These are phyloP conservation scores for Paragorgia papillata DNA, from an alignment of 92 coral and sea anemone genomes.

Conservation along the genomic window DNA sequence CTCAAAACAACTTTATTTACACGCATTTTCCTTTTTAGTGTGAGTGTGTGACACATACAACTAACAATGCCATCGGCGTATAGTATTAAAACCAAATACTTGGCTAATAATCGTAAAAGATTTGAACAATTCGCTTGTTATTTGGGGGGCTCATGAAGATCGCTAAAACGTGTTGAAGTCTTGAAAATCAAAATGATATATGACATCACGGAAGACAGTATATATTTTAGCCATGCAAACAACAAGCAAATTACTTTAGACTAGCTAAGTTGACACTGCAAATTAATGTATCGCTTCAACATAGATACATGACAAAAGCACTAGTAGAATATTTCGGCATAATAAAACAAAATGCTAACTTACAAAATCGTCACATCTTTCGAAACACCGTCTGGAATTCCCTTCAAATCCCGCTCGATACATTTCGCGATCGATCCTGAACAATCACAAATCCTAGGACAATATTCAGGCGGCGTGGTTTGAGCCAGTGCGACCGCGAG, in stretches of 20 bases:
- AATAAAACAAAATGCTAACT: neutral
- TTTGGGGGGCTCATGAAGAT: neutral
- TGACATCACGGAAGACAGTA: conserved; percentile 12
- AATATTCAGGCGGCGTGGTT: neutral
- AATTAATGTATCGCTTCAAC: conserved; percentile 23
- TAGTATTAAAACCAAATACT: too few species aligned
- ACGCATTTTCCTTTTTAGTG: too few species aligned
- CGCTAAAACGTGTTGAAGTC: conserved; percentile 8
- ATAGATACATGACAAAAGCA: conserved; percentile 8
- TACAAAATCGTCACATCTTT: conserved; percentile 37
- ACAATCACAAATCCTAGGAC: conserved; percentile 29
- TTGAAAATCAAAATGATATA: conserved; percentile 19
- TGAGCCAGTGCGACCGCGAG: conserved; percentile 6
- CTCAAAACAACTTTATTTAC: conserved; percentile 9
- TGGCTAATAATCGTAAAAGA: too few species aligned
- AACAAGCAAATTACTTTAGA: conserved; percentile 21
- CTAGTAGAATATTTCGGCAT: neutral
- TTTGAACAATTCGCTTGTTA: neutral
- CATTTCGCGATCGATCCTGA: conserved; percentile 1
- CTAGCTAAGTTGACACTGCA: conserved; percentile 37
- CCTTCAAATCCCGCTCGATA: neutral
- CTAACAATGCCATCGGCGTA: too few species aligned
- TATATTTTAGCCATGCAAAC: neutral
- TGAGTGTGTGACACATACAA: too few species aligned
- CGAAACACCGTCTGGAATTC: conserved; percentile 12